Conservation (phyloP, 2,797 vertebrate genomes). For the Fistularia tabacaria region DNA sequence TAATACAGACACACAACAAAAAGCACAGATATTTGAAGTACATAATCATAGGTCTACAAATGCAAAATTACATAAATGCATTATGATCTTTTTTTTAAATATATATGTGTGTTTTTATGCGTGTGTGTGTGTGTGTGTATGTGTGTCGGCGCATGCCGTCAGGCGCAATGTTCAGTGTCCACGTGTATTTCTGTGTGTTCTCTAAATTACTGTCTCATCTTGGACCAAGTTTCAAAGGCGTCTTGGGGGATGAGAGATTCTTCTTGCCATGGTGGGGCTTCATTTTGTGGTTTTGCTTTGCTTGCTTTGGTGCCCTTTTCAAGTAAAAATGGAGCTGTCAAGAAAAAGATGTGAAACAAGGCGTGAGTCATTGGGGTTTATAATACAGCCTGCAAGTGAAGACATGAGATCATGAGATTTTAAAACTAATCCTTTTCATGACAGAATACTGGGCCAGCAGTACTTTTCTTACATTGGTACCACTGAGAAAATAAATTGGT, state of each 20-base stretch:
- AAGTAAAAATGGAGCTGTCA: slow-evolving; percentile 76
- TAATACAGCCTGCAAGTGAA: too few relatives aligned
- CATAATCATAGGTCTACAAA: slow-evolving; percentile 45
- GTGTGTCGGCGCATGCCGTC: slow-evolving; percentile 20
- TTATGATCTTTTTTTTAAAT: slow-evolving; percentile 39
- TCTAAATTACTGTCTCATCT: slow-evolving; percentile 67
- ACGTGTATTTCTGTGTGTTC: slow-evolving; percentile 10
- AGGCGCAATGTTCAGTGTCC: neutral
- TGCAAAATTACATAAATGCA: slow-evolving; percentile 45
- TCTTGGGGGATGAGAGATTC: slow-evolving; percentile 60
- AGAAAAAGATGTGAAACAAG: slow-evolving; percentile 7
- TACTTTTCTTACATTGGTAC: neutral
- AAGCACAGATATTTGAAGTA: slow-evolving; percentile 38
- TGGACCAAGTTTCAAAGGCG: slow-evolving; percentile 71
- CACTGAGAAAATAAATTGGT: neutral
- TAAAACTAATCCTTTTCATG: too few relatives aligned
- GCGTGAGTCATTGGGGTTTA: neutral
- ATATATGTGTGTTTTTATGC: slow-evolving; percentile 11
- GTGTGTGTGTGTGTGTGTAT: slow-evolving; percentile 12
- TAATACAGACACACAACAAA: slow-evolving; percentile 48
- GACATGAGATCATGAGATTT: too few relatives aligned
- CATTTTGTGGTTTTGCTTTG: slow-evolving; percentile 70
- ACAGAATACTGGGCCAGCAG: too few relatives aligned
- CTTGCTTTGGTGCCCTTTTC: slow-evolving; percentile 74
- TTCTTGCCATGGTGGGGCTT: slow-evolving; percentile 71